phyloP scores from a whole-genome alignment of 2,888 invertebrate genomes.

The Biston betularia region DNA sequence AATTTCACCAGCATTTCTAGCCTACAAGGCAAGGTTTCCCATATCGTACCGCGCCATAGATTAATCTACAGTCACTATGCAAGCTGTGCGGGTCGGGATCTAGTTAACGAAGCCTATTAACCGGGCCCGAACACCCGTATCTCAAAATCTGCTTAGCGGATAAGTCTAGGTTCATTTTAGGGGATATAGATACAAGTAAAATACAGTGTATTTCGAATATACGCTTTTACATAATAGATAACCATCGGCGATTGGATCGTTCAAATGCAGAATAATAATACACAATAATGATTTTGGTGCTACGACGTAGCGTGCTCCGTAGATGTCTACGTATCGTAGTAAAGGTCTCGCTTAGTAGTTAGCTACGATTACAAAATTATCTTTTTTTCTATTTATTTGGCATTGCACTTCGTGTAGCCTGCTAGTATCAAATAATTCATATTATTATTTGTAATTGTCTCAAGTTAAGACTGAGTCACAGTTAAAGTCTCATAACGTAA shows the following conservation, averaged over 20 bases:
- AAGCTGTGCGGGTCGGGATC: conserved; percentile 55
- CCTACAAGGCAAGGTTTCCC: conserved; percentile 36
- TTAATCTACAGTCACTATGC: conserved; percentile 28
- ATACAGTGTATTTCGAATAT: too few species aligned
- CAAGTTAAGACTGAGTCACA: too few species aligned
- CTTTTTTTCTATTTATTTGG: neutral
- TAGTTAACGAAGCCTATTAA: conserved; percentile 70
- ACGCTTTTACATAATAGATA: neutral
- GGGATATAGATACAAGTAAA: conserved; percentile 1
- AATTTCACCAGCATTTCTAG: conserved; percentile 7
- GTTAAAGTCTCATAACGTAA: too few species aligned
- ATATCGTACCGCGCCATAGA: conserved; percentile 35
- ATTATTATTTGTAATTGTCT: too few species aligned
- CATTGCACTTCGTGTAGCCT: too few species aligned
- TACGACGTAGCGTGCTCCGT: conserved; percentile 2
- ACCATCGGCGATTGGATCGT: neutral
- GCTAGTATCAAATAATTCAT: too few species aligned
- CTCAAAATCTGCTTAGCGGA: conserved; percentile 63
- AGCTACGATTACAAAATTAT: neutral
- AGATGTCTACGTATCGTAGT: conserved; percentile 3
- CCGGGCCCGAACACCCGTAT: conserved; percentile 52
- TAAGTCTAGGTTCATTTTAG: conserved; percentile 51
- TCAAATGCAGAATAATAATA: neutral
- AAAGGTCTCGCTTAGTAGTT: neutral
- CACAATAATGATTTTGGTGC: neutral